Conservation (phyloP, 2,797 vertebrate species). For the Macroramphosus scolopax region DNA sequence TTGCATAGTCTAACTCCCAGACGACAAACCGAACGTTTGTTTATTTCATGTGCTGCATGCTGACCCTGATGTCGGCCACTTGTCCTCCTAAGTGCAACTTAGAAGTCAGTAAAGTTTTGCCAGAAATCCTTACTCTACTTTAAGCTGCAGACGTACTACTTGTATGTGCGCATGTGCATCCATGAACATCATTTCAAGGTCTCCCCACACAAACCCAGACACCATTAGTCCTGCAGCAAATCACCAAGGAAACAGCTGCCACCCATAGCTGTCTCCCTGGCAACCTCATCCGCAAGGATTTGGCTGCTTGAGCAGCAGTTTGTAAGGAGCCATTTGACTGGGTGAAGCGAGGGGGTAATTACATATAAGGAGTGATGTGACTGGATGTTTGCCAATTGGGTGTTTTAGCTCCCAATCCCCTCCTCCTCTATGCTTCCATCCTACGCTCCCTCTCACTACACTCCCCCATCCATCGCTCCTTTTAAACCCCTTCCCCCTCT, state of each 20-base stretch:
- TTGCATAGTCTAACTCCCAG: no score
- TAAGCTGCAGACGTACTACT: slow-evolving; percentile 1
- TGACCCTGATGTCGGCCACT: no score
- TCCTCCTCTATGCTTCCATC: slow-evolving; percentile 15
- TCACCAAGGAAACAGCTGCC: slow-evolving; percentile 80
- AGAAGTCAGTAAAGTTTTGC: no score
- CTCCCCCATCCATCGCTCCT: slow-evolving; percentile 19
- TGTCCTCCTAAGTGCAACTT: no score
- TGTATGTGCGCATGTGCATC: slow-evolving; percentile 5
- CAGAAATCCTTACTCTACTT: no score
- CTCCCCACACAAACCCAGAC: slow-evolving; percentile 39
- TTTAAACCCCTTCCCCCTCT: slow-evolving; percentile 25
- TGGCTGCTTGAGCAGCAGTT: slow-evolving; percentile 52
- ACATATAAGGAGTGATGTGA: slow-evolving; percentile 47
- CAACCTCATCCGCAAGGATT: slow-evolving; percentile 70
- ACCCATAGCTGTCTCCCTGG: slow-evolving; percentile 73
- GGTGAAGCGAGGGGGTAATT: slow-evolving; percentile 34
- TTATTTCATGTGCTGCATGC: no score
- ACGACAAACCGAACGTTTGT: no score
- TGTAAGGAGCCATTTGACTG: slow-evolving; percentile 49
- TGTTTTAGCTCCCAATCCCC: slow-evolving; percentile 23
- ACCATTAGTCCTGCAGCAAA: slow-evolving; percentile 60
- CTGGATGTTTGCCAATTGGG: slow-evolving; percentile 52
- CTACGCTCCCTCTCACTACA: slow-evolving; percentile 15
- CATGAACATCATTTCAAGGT: slow-evolving; percentile 34